A percentile compares a stretch with the other conserved stretches of the same genome.
Conservation (phyloP, 2,797 vertebrate genomes). For the Xenentodon cancila region DNA sequence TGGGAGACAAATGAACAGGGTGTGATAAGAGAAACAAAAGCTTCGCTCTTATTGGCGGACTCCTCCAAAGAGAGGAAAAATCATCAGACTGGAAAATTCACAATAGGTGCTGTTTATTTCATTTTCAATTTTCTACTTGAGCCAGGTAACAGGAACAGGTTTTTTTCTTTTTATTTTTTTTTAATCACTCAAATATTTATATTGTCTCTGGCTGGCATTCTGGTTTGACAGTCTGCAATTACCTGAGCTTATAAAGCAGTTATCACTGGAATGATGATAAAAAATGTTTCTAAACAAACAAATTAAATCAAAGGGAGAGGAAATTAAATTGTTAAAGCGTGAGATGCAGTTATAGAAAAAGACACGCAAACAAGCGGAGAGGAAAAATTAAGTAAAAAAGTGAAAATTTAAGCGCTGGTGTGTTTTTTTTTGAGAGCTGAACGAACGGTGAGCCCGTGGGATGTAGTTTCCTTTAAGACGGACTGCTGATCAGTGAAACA, state of each 20-base stretch:
- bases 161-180: constrained; percentile 9
- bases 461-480: constrained; percentile 52
- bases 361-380: constrained; percentile 1
- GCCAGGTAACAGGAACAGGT: constrained; percentile 65
- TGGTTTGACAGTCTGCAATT: constrained; percentile 78
- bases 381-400: not conserved
- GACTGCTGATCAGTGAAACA: constrained; percentile 46
- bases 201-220: constrained; percentile 73
- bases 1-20: constrained; percentile 76
- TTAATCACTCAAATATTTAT: constrained; percentile 87
- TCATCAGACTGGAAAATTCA: constrained; percentile 77
- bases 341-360: constrained; percentile 20
- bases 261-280: constrained; percentile 81
- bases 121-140: constrained; percentile 81
- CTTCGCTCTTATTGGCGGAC: constrained; percentile 57
- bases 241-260: constrained; percentile 78
- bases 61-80: constrained; percentile 60
- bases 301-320: constrained; percentile 82
- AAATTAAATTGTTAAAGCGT: constrained; percentile 83
- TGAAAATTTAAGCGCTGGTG: fast-evolving
- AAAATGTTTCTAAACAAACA: constrained; percentile 83
- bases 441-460: constrained; percentile 2
- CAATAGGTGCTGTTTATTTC: constrained; percentile 72
- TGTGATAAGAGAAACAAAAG: constrained; percentile 81
- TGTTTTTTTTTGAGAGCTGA: not conserved